Evolutionary conservation across 2,888 invertebrate genomes (phyloP).

Genomic region (Tenthredo livida): DNA sequence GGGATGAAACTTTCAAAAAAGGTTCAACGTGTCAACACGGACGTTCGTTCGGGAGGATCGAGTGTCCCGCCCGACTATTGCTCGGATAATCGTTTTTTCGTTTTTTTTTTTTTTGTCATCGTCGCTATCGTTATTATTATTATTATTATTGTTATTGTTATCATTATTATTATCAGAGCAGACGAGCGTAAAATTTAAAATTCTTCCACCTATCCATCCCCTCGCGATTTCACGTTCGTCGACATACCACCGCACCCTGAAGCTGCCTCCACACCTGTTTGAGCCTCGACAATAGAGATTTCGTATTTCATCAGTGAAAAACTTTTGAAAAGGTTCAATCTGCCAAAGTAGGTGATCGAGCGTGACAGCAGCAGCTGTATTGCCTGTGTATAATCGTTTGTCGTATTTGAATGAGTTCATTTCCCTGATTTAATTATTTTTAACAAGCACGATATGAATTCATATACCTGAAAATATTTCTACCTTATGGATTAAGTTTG

Average conservation of each 20-base stretch:
- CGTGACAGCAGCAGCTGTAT: background rate
- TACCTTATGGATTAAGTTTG: background rate
- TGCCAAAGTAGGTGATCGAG: constrained; percentile 16
- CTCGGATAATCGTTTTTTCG: constrained; percentile 10
- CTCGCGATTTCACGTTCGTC: constrained; percentile 1
- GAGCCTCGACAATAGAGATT: constrained; percentile 17
- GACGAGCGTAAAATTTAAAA: constrained; percentile 31
- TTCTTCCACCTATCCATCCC: constrained; percentile 1
- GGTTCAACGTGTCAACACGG: constrained; percentile 40
- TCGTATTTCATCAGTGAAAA: constrained; percentile 14
- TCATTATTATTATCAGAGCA: background rate
- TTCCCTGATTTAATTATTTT: background rate
- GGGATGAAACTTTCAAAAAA: constrained; percentile 44
- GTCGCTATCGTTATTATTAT: background rate
- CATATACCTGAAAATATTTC: background rate
- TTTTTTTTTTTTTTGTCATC: background rate
- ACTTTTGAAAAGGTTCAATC: constrained; percentile 21
- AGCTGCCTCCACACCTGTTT: constrained; percentile 8
- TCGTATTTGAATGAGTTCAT: background rate
- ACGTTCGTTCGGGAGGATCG: constrained; percentile 33
- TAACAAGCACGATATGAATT: background rate
- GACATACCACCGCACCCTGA: constrained; percentile 4
- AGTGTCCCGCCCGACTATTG: constrained; percentile 19
- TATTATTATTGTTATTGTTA: background rate
- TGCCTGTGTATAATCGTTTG: background rate